phyloP scores from a whole-genome alignment of 1,140 invertebrate species.

The Ptiloglossa arizonensis region DNA sequence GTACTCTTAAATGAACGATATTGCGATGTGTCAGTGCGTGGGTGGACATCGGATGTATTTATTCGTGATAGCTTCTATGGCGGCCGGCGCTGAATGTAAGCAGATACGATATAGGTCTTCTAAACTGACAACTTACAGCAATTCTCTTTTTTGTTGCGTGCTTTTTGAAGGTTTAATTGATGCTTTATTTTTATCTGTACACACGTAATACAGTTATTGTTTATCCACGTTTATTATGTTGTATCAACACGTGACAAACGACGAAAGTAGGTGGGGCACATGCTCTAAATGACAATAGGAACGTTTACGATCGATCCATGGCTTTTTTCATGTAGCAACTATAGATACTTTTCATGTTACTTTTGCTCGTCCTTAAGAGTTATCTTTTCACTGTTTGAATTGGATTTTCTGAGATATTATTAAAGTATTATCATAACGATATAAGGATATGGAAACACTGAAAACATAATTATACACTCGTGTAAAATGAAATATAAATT shows the following conservation, averaged over 20 bases:
- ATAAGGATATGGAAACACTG: background rate
- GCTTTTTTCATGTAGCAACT: background rate
- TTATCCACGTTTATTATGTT: background rate
- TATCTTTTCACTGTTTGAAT: background rate
- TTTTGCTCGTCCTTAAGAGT: background rate
- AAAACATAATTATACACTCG: conserved; percentile 27
- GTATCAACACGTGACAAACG: conserved; percentile 17
- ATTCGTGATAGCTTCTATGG: conserved; percentile 32
- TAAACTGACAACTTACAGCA: background rate
- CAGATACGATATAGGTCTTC: background rate
- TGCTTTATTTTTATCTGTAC: conserved; percentile 1
- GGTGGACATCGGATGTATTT: conserved; percentile 18
- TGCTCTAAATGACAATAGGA: conserved; percentile 11
- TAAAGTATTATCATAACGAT: background rate
- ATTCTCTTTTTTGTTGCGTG: background rate
- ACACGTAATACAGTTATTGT: background rate
- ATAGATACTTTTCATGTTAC: background rate
- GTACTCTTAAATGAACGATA: conserved; percentile 23
- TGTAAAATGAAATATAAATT: conserved; percentile 14
- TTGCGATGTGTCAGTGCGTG: conserved; percentile 12
- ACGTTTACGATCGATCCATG: conserved; percentile 29
- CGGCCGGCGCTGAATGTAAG: conserved; percentile 9
- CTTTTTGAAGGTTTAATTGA: background rate
- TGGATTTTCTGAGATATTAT: background rate
- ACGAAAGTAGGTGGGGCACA: conserved; percentile 35